These are phyloP conservation scores for Drosophila mimetica DNA, from an alignment of 2,888 invertebrate species.

Conservation along the genomic window DNA sequence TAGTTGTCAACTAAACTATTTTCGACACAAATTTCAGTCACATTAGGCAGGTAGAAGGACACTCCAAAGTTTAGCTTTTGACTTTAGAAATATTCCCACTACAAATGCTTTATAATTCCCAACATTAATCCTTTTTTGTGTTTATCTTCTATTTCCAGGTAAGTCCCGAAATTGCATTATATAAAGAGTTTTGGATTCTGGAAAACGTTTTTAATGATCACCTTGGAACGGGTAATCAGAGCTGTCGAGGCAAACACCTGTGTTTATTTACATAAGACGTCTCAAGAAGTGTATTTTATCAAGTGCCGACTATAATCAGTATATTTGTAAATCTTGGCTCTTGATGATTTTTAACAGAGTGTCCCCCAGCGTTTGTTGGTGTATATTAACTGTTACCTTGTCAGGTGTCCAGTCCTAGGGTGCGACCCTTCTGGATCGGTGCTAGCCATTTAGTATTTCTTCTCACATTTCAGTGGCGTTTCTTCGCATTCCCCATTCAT, in stretches of 20 bases:
- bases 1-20: conserved; percentile 27
- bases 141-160: conserved; percentile 34
- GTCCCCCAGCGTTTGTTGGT: not conserved
- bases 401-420: not conserved
- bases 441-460: not conserved
- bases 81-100: too few species aligned
- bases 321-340: not conserved
- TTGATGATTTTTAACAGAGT: conserved; percentile 1
- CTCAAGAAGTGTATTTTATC: not conserved
- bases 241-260: conserved; percentile 3
- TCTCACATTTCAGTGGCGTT: conserved; percentile 9
- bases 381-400: not conserved
- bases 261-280: conserved; percentile 1
- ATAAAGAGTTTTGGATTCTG: not conserved
- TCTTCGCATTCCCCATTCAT: conserved; percentile 58
- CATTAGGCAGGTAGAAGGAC: conserved; percentile 2
- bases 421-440: not conserved
- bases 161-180: conserved; percentile 13
- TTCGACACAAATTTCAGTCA: not conserved
- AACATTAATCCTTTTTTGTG: not conserved
- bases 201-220: not conserved
- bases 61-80: not conserved
- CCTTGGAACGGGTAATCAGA: conserved; percentile 14
- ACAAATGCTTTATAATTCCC: too few species aligned
- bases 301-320: not conserved